Evolutionary conservation across 2,888 invertebrate species (phyloP), one percentile per base, ranked within the genome.

Genomic region (Caenorhabditis becei): DNA sequence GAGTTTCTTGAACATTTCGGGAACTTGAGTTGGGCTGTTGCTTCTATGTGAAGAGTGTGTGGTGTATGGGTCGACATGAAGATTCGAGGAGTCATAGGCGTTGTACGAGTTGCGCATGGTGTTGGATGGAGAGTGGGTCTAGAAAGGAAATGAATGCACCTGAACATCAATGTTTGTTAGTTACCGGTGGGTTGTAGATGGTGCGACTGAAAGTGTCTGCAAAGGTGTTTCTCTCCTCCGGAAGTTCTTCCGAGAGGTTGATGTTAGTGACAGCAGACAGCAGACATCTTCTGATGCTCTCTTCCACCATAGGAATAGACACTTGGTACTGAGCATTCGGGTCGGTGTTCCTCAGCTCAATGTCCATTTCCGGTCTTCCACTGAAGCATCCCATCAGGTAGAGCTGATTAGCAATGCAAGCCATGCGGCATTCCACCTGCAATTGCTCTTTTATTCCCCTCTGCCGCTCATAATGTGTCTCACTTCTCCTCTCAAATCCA

Each of bases 221-320:
- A 66, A 79, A 79, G 14, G 74, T 77, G 28, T 75, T 70, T 23
- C 82, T 54, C 26, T 74, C 82, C 49, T 72, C 77, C 23, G 82
- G 74, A 4, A 82, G n/a, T 16, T 82, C 82, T 56, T 89, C 88
- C 16, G 88, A 87, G 47, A 90, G 81, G 62, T 89, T 91, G 66
- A 91, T 85, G 72, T 89, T 91, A 8, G 90, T 87, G 49, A 91
- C 91, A 8, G 90, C 89, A 20, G 89, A 89, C 41, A 89, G 65
- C 28, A 91, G 70, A 83, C 91, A 92, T 86, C 88, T 90, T 88
- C 86, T 91, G 88, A 84, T 91, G 86, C 85, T 91, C 82, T 89
- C 92, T 88, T 83, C 92, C 85, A 80, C 91, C 54, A 86, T 74
- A 4, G 80, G 78, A 18, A 81, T 80, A 20, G 83, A 83, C 10